A percentile compares a stretch with the other conserved stretches of the same genome.
These are phyloP conservation scores for Steromphala cineraria DNA, from an alignment of 2,888 invertebrate genomes.

Conservation along the genomic window DNA sequence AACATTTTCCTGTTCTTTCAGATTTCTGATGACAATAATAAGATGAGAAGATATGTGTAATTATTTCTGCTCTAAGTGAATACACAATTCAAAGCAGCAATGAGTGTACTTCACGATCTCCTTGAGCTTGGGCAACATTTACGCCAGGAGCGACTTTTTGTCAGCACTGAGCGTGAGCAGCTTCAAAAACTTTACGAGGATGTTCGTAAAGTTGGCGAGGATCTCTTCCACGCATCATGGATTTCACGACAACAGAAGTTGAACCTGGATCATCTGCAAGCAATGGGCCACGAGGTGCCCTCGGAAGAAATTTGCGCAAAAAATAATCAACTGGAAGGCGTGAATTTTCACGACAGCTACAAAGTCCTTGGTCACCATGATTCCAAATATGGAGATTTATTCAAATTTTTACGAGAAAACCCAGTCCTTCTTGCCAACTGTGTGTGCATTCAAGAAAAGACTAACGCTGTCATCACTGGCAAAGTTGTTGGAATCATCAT, in stretches of 20 bases:
- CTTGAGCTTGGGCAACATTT: constrained; percentile 83
- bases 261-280: constrained; percentile 77
- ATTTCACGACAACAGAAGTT: constrained; percentile 86
- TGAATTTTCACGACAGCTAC: constrained; percentile 77
- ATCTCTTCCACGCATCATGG: constrained; percentile 87
- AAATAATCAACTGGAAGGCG: constrained; percentile 77
- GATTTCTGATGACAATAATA: background rate
- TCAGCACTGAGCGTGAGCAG: constrained; percentile 88
- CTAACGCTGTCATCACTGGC: constrained; percentile 65
- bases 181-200: constrained; percentile 74
- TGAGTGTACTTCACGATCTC: constrained; percentile 73
- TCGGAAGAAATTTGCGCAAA: constrained; percentile 20
- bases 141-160: constrained; percentile 90
- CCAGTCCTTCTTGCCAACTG: constrained; percentile 84
- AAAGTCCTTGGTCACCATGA: constrained; percentile 89
- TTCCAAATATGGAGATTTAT: constrained; percentile 82
- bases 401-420: constrained; percentile 82
- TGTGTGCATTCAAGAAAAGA: constrained; percentile 79
- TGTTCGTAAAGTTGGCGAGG: constrained; percentile 77
- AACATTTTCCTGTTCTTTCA: background rate
- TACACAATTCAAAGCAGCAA: background rate
- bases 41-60: background rate
- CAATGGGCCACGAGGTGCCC: constrained; percentile 6
- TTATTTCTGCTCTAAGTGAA: background rate
- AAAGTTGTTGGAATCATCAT: constrained; percentile 45